Evolutionary conservation across 2,888 invertebrate genomes (phyloP).

Genomic region (Parascotia fuliginaria): DNA sequence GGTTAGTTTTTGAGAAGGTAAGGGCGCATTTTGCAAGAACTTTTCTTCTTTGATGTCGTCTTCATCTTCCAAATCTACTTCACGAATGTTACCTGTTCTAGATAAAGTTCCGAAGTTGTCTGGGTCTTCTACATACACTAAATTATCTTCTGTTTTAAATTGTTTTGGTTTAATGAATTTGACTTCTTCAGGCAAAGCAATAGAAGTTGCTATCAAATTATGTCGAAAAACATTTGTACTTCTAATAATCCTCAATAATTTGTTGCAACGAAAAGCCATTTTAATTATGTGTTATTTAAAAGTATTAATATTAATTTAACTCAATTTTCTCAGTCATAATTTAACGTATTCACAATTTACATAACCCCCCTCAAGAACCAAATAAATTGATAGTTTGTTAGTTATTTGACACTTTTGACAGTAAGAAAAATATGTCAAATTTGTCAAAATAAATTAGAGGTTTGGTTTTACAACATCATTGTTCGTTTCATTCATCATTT

Average conservation of each 20-base stretch:
- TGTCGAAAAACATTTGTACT: conserved; percentile 42
- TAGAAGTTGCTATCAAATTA: conserved; percentile 47
- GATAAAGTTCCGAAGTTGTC: conserved; percentile 85
- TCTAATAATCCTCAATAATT: conserved; percentile 53
- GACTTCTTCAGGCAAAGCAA: conserved; percentile 33
- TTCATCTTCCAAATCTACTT: conserved; percentile 72
- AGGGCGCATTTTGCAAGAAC: conserved; percentile 80
- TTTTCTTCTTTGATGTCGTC: conserved; percentile 87
- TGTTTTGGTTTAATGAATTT: conserved; percentile 51
- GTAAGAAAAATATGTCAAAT: too few species aligned
- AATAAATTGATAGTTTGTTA: too few species aligned
- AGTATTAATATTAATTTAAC: too few species aligned
- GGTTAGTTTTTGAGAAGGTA: conserved; percentile 80
- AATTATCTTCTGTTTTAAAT: conserved; percentile 65
- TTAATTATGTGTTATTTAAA: too few species aligned
- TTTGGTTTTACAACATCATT: too few species aligned
- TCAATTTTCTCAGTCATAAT: too few species aligned
- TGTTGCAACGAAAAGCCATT: conserved; percentile 63
- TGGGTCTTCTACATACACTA: conserved; percentile 77
- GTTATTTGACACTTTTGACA: too few species aligned
- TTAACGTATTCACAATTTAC: too few species aligned
- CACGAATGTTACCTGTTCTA: conserved; percentile 30
- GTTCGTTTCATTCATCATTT: too few species aligned
- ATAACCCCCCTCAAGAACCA: too few species aligned
- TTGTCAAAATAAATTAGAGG: too few species aligned